Evolutionary conservation across 2,888 invertebrate species (phyloP).

Genomic region (Rosalia funebris): DNA sequence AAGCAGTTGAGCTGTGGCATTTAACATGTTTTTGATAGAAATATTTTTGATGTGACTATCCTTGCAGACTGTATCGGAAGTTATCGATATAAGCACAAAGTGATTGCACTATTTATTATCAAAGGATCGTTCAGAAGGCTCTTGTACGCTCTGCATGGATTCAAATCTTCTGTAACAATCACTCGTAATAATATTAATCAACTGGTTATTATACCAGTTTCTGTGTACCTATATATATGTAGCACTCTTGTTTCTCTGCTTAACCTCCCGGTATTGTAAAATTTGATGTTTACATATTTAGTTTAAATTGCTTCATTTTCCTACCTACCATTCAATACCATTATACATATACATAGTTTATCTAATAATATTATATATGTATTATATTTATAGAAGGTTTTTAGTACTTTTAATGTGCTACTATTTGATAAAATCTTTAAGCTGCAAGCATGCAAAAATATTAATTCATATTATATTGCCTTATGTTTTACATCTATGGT

Average conservation of each 20-base stretch:
- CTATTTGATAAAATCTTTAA: constrained; percentile 35
- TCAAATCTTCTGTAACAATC: constrained; percentile 59
- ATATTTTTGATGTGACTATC: constrained; percentile 58
- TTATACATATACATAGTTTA: constrained; percentile 52
- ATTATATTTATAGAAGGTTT: constrained; percentile 56
- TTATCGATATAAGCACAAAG: constrained; percentile 31
- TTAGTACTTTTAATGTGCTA: constrained; percentile 41
- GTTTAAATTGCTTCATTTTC: constrained; percentile 41
- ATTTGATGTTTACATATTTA: constrained; percentile 30
- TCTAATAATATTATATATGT: constrained; percentile 53
- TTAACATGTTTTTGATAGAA: constrained; percentile 60
- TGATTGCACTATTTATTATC: constrained; percentile 33
- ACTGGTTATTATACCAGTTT: constrained; percentile 32
- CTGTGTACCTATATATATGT: constrained; percentile 53
- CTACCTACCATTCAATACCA: constrained; percentile 44
- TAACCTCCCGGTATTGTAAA: constrained; percentile 54
- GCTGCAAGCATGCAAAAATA: constrained; percentile 25
- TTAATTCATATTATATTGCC: constrained; percentile 51
- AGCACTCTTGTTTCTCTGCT: constrained; percentile 64
- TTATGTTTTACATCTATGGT: constrained; percentile 57
- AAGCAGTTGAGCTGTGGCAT: constrained; percentile 61
- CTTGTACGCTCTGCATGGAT: constrained; percentile 47
- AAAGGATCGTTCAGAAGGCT: constrained; percentile 26
- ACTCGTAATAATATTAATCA: constrained; percentile 45
- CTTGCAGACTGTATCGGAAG: constrained; percentile 43